Evolutionary conservation across 2,797 vertebrate species (phyloP).

Genomic region (Muraenolepis orangiensis): DNA sequence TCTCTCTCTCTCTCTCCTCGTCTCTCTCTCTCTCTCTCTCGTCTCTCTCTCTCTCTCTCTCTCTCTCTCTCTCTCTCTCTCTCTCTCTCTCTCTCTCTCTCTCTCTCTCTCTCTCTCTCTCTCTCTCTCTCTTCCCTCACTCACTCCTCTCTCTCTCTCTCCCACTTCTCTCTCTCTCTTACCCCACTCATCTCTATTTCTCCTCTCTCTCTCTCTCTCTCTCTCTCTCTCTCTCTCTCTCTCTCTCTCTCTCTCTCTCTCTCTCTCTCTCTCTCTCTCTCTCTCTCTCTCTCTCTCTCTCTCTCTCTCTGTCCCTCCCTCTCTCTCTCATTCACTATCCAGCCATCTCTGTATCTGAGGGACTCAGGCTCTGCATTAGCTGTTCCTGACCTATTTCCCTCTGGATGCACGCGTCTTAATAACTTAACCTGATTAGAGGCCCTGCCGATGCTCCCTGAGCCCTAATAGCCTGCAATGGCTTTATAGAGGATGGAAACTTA

Average conservation of each 20-base stretch:
- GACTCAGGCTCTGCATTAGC: slow-evolving; percentile 39
- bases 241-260: too few species aligned
- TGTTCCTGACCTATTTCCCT: slow-evolving; percentile 71
- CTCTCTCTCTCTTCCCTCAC: too few species aligned
- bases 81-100: too few species aligned
- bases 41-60: too few species aligned
- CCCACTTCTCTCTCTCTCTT: slow-evolving; percentile 20
- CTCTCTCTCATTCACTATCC: slow-evolving; percentile 24
- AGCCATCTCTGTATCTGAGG: slow-evolving; percentile 1
- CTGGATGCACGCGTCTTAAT: slow-evolving; percentile 63
- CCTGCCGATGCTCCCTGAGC: slow-evolving; percentile 46
- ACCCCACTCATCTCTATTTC: slow-evolving; percentile 13
- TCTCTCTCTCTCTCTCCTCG: slow-evolving; percentile 4
- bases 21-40: not conserved
- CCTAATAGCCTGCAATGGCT: slow-evolving; percentile 1
- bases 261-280: too few species aligned
- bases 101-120: too few species aligned
- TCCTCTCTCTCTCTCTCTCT: too few species aligned
- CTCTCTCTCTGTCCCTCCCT: not conserved
- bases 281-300: too few species aligned
- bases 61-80: too few species aligned
- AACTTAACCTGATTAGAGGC: slow-evolving; percentile 75
- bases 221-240: too few species aligned
- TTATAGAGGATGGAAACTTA: too few species aligned
- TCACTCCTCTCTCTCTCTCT: slow-evolving; percentile 3